phyloP scores from a whole-genome alignment of 2,113 vertebrate species.

The Rutilus rutilus region DNA sequence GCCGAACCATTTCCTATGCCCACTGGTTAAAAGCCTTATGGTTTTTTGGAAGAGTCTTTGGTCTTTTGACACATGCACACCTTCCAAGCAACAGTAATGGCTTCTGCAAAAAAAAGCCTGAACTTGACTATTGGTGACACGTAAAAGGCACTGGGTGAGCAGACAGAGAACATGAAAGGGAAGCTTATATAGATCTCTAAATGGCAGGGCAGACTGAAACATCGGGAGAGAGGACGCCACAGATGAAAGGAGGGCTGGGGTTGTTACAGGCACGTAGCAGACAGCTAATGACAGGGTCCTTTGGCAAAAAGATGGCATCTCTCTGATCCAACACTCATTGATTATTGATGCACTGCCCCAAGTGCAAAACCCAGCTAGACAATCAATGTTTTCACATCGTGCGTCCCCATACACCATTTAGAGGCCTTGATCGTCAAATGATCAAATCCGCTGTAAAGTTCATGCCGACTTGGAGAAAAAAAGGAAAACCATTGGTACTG shows the following conservation, averaged over 20 bases:
- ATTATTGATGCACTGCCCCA: slow-evolving; percentile 73
- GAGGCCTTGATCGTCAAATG: slow-evolving; percentile 67
- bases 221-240: slow-evolving; percentile 62
- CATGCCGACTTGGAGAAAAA: background rate
- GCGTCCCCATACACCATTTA: slow-evolving; percentile 60
- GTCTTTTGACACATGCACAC: slow-evolving; percentile 26
- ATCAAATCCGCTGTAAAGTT: slow-evolving; percentile 40
- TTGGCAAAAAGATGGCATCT: slow-evolving; percentile 51
- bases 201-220: slow-evolving; percentile 65
- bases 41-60: slow-evolving; percentile 17
- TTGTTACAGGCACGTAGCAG: slow-evolving; percentile 56
- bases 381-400: slow-evolving; percentile 58
- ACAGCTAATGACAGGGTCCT: slow-evolving; percentile 73
- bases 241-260: slow-evolving; percentile 71
- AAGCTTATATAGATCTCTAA: slow-evolving; percentile 40
- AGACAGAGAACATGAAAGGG: slow-evolving; percentile 73
- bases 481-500: slow-evolving; percentile 12
- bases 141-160: slow-evolving; percentile 62
- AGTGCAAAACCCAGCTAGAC: slow-evolving; percentile 64
- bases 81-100: slow-evolving; percentile 9
- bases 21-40: background rate
- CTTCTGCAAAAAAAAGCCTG: slow-evolving; percentile 47
- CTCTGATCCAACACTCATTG: slow-evolving; percentile 70
- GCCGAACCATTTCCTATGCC: background rate
- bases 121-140: slow-evolving; percentile 68